A percentile compares a stretch with the other conserved stretches of the same genome.
phyloP scores from a whole-genome alignment of 2,113 vertebrate genomes.

The Pomatostomus ruficeps region DNA sequence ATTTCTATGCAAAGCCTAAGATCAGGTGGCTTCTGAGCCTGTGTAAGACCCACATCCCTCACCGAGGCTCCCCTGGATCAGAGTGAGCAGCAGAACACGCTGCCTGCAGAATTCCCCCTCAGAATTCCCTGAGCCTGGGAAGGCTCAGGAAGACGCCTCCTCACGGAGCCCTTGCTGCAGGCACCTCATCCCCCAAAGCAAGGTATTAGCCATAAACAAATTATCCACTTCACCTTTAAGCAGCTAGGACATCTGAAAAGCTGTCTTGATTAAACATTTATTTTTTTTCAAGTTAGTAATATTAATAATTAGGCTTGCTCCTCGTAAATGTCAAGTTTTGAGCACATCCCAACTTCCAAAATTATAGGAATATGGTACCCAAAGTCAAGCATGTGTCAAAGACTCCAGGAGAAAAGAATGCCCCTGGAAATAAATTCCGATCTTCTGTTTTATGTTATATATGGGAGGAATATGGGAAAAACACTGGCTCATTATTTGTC shows the following conservation, averaged over 20 bases:
- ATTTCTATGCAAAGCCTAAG: background rate
- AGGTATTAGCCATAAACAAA: background rate
- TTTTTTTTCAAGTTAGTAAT: background rate
- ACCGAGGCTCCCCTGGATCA: background rate
- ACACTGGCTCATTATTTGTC: background rate
- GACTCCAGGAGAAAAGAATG: background rate
- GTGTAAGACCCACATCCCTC: background rate
- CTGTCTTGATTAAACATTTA: background rate
- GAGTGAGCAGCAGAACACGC: rapidly evolving
- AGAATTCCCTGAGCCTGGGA: background rate
- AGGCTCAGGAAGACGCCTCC: background rate
- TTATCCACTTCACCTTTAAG: background rate
- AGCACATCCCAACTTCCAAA: background rate
- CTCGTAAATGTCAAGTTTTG: background rate
- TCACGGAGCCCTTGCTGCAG: background rate
- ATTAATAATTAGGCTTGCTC: background rate
- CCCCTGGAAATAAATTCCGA: background rate
- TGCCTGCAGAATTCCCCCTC: background rate
- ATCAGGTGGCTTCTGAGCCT: background rate
- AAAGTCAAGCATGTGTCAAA: background rate
- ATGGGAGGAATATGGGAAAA: background rate
- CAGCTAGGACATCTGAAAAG: background rate
- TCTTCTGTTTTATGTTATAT: background rate
- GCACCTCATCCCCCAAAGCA: background rate
- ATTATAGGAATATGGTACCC: background rate